phyloP scores from a whole-genome alignment of 2,888 invertebrate genomes.

The Latrodectus elegans region DNA sequence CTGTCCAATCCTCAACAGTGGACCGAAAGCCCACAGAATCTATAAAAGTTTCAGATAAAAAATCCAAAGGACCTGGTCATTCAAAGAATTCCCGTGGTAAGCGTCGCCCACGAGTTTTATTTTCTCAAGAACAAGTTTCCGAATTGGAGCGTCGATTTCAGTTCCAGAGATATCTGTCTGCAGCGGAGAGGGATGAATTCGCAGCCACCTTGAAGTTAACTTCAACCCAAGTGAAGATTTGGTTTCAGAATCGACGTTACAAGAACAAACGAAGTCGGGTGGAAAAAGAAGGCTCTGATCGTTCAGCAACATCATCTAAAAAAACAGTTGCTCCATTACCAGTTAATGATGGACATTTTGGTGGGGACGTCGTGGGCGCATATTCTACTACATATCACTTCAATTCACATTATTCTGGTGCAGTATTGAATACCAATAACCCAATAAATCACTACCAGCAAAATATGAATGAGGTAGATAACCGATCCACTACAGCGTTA shows the following conservation, averaged over 20 bases:
- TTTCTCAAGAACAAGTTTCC: constrained; percentile 85
- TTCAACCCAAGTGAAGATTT: constrained; percentile 89
- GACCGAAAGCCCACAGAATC: too few relatives aligned
- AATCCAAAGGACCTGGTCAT: too few relatives aligned
- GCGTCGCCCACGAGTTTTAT: constrained; percentile 91
- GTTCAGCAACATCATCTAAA: background rate
- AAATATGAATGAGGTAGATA: background rate
- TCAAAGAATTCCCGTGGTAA: constrained; percentile 15
- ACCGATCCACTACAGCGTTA: constrained; percentile 4
- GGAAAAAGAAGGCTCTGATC: constrained; percentile 36
- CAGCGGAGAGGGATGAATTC: constrained; percentile 90
- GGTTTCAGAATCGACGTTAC: constrained; percentile 95
- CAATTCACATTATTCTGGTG: background rate
- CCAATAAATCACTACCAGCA: constrained; percentile 24
- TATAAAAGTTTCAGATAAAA: too few relatives aligned
- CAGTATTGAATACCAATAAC: background rate
- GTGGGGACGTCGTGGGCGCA: background rate
- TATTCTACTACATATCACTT: constrained; percentile 10
- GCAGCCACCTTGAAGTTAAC: constrained; percentile 87
- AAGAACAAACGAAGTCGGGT: constrained; percentile 80
- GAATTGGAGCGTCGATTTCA: constrained; percentile 90
- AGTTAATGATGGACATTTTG: background rate
- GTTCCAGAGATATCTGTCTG: constrained; percentile 90
- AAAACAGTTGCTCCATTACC: background rate
- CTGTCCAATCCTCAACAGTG: too few relatives aligned